A percentile compares a stretch with the other conserved stretches of the same genome.
phyloP scores from a whole-genome alignment of 2,113 vertebrate species.

The Notarius lentiginosus region DNA sequence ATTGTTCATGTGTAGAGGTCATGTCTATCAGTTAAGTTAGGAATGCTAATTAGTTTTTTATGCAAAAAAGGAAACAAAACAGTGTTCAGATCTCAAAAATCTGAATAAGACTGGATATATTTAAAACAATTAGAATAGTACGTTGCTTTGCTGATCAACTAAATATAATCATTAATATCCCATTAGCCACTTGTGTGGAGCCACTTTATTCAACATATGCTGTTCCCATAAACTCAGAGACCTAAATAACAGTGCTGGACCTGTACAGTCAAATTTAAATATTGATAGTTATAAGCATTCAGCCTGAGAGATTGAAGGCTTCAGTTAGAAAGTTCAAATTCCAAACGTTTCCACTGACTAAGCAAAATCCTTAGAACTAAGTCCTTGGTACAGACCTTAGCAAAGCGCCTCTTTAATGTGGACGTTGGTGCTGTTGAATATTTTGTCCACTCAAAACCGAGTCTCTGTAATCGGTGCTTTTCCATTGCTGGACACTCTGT shows the following conservation, averaged over 20 bases:
- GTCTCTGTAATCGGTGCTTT: constrained; percentile 78
- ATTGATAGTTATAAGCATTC: background rate
- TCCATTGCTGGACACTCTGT: constrained; percentile 75
- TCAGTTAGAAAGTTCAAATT: constrained; percentile 4
- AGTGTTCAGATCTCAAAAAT: background rate
- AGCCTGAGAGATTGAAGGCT: background rate
- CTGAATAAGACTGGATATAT: constrained; percentile 9
- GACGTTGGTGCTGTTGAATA: background rate
- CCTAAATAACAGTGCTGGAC: constrained; percentile 12
- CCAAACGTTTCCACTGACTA: constrained; percentile 19
- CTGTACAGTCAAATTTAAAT: constrained; percentile 24
- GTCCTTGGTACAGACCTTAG: background rate
- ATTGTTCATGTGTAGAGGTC: background rate
- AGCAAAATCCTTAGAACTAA: constrained; percentile 14
- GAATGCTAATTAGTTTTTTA: constrained; percentile 8
- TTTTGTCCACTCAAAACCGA: constrained; percentile 63
- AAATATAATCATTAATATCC: background rate
- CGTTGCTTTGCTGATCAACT: background rate
- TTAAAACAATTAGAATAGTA: constrained; percentile 20
- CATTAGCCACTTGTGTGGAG: constrained; percentile 4
- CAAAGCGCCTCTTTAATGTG: constrained; percentile 8
- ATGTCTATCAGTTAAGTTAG: constrained; percentile 28
- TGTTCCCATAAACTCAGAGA: constrained; percentile 8
- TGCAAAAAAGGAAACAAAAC: background rate
- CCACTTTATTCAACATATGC: background rate